Percentiles rank a stretch among this genome's conserved stretches.
These are phyloP conservation scores for Picus viridis DNA, from an alignment of 2,797 vertebrate species.

Conservation along the genomic window DNA sequence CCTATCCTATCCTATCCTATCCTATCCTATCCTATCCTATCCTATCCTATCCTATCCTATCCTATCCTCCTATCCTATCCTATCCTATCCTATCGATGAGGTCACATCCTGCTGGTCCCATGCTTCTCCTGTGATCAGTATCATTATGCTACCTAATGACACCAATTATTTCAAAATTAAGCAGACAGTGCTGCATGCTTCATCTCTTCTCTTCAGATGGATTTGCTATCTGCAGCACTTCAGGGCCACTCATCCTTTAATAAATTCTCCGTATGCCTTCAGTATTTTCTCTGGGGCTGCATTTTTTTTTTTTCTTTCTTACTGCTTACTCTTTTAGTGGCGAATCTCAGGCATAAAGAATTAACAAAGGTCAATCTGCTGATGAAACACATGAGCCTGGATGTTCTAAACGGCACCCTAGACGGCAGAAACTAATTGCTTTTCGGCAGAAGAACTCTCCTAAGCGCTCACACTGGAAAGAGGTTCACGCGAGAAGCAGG, in stretches of 20 bases:
- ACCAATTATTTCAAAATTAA: slow-evolving; percentile 80
- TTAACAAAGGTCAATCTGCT: slow-evolving; percentile 82
- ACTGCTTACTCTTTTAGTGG: slow-evolving; percentile 67
- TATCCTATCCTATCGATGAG: too few species aligned
- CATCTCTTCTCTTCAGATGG: slow-evolving; percentile 59
- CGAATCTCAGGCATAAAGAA: slow-evolving; percentile 77
- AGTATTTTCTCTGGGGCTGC: too few species aligned
- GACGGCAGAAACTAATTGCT: slow-evolving; percentile 80
- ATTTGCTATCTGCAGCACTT: slow-evolving; percentile 56
- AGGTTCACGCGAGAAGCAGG: slow-evolving; percentile 42
- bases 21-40: too few species aligned
- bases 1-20: too few species aligned
- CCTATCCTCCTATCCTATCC: too few species aligned
- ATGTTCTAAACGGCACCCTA: slow-evolving; percentile 78
- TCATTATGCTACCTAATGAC: slow-evolving; percentile 76
- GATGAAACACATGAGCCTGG: slow-evolving; percentile 72
- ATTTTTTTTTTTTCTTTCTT: slow-evolving; percentile 7
- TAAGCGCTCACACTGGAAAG: slow-evolving; percentile 65
- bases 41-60: too few species aligned
- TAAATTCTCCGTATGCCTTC: slow-evolving; percentile 31
- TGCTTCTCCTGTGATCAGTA: slow-evolving; percentile 48
- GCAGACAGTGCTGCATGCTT: slow-evolving; percentile 51
- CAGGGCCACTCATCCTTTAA: slow-evolving; percentile 41
- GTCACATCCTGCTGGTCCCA: slow-evolving; percentile 38
- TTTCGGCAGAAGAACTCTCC: slow-evolving; percentile 71